Percentiles rank a stretch among this genome's conserved stretches.
Evolutionary conservation across 2,797 vertebrate genomes (phyloP).

Genomic region (Anguilla marmorata): DNA sequence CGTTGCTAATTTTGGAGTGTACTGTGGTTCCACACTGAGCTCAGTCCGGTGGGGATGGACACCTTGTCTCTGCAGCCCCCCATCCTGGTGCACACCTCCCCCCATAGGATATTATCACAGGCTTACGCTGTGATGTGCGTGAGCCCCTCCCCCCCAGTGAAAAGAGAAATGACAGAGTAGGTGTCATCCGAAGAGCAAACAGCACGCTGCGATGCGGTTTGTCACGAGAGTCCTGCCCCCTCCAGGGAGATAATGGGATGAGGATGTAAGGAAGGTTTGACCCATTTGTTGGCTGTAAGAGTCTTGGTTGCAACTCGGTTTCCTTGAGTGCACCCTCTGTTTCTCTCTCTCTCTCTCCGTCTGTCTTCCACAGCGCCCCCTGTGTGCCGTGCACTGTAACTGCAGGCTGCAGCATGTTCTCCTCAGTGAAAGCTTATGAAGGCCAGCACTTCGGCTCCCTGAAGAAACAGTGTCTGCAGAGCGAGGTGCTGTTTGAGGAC

Average conservation of each 20-base stretch:
- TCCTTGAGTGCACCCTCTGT: background rate
- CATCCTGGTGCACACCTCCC: background rate
- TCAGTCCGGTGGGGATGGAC: background rate
- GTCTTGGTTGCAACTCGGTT: background rate
- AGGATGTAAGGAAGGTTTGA: constrained; percentile 11
- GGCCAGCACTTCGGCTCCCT: constrained; percentile 85
- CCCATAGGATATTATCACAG: background rate
- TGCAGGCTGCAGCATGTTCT: constrained; percentile 86
- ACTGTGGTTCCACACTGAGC: background rate
- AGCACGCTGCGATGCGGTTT: background rate
- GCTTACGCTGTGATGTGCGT: background rate
- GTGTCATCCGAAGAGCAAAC: background rate
- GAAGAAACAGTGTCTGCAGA: constrained; percentile 87
- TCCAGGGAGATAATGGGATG: constrained; percentile 18
- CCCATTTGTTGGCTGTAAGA: constrained; percentile 21
- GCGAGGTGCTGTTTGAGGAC: constrained; percentile 89
- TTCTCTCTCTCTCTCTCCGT: background rate
- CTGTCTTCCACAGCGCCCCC: background rate
- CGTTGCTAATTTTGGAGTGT: background rate
- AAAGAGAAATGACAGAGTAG: background rate
- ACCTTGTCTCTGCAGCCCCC: background rate
- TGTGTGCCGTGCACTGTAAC: constrained; percentile 31
- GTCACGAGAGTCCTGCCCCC: background rate
- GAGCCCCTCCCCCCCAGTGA: background rate
- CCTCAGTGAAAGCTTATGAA: constrained; percentile 84